Evolutionary conservation across 2,797 vertebrate species (phyloP), one percentile per base, ranked within the genome.

Genomic region (Glossophaga mutica): DNA sequence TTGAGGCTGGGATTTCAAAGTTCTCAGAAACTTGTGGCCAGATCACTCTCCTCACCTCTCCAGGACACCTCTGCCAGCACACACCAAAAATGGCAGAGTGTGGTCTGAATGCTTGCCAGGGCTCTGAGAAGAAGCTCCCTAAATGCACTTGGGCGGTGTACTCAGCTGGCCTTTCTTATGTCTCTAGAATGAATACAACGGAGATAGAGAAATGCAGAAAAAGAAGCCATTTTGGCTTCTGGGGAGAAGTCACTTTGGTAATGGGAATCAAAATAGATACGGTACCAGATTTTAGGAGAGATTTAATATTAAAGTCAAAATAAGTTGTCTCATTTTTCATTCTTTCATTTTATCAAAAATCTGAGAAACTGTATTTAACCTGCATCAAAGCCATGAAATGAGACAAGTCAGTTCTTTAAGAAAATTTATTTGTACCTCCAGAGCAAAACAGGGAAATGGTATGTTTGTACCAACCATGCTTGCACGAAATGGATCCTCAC

Each of bases 351-450:
- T 82, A 44, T 77, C 46, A 29, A 73, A 87, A 68, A 74, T 4
- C 74, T 65, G 34, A 83, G 44, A 95, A 74, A 57, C 29, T 91
- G 12, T 18, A 67, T 93, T 96, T 94, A 65, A 88, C 44, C 67
- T 92, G 71, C 29, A 94, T 90, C 59, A 92, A 94, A 94, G 19
- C 44, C 12, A 34, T 77, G 90, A 97, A 94, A 92, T 84, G 0
- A 89, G 34, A 91, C 83, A 95, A 92, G 37, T 88, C 65, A 44
- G 94, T 95, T 94, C 39, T 96, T 78, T 70, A 93, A 93, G 83
- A 96, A 91, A 92, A 90, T 98, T 96, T 97, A 97, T 96, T 98
- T 79, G 87, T 96, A 92, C 62, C 48, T 88, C 67, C 85, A 62
- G 9, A 94, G 52, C 71, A 93, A 94, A 74, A 92, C 34, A 68